Evolutionary conservation across 2,888 invertebrate genomes (phyloP), one percentile per base, ranked within the genome.

Genomic region (Orthosia incerta): DNA sequence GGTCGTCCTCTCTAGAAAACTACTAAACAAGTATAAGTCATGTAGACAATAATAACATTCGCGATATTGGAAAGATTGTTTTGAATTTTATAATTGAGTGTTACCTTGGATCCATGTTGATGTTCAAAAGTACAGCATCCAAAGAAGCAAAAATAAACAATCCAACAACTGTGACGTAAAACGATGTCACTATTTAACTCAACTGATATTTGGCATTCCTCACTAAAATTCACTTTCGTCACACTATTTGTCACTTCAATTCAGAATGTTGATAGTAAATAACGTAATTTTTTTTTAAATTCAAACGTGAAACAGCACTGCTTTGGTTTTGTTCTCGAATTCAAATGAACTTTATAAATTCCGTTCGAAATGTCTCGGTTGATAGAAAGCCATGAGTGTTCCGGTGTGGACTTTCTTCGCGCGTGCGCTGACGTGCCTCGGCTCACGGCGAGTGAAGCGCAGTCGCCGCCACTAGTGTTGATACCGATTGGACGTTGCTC

Each of bases 71-170:
- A 51, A 57, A 71, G 71, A 74, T 76, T 79, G 76, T 50, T 64
- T 45, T 61, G 70, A 79, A 55, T 69, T 74, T 76, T 76, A 73
- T 73, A 73, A 71, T 60, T 66, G 70, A 60, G 74, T 55, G 62
- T 90, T 94, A 95, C 95, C 95, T 95, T 88, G 87, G 77, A 89
- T 89, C 94, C 95, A 95, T 95, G 86, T 82, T 94, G 89, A 85
- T 68, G 74, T 84, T 83, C n/a, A 70, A 71, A 79, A 80, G 73
- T 71, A 75, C 82, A 71, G 81, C 71, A 74, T 86, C 76, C 82
- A 71, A 79, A 74, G 55, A 57, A 59, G 39, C 60, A 70, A 75
- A 20, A 59, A 56, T 48, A 71, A 66, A 60, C 53, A 80, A 80
- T 85, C 71, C 82, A 76, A 65, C 26, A 45, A 60, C 71, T 74